Evolutionary conservation across 2,113 vertebrate genomes (phyloP).

Genomic region (Corynorhinus townsendii): DNA sequence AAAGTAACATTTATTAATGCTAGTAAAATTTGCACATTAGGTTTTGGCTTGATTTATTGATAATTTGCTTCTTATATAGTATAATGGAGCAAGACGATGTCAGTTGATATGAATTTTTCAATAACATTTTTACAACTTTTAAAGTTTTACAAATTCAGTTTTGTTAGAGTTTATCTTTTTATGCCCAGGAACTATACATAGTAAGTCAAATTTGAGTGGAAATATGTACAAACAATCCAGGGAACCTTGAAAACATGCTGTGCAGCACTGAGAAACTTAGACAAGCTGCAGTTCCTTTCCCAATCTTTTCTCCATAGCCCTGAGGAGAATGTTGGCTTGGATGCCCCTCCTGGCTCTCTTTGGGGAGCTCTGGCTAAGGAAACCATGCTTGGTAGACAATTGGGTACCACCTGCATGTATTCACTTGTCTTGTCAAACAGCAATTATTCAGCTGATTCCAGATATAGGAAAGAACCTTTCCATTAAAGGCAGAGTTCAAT

Average conservation of each 20-base stretch:
- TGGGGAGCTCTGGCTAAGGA: background rate
- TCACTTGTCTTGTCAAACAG: background rate
- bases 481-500: background rate
- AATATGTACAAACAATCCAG: background rate
- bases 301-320: background rate
- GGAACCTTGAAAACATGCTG: constrained; percentile 4
- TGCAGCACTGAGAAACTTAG: background rate
- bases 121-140: background rate
- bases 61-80: background rate
- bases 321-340: no score
- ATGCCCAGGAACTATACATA: background rate
- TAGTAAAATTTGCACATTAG: background rate
- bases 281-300: background rate
- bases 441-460: background rate
- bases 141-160: background rate
- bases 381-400: background rate
- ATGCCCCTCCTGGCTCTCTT: background rate
- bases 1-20: background rate
- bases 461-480: background rate
- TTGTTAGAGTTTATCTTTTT: background rate
- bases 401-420: no score
- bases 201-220: background rate
- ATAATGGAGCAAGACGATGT: background rate
- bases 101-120: background rate
- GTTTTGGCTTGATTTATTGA: background rate